Evolutionary conservation across 2,113 vertebrate species (phyloP).

Genomic region (Promerops cafer): DNA sequence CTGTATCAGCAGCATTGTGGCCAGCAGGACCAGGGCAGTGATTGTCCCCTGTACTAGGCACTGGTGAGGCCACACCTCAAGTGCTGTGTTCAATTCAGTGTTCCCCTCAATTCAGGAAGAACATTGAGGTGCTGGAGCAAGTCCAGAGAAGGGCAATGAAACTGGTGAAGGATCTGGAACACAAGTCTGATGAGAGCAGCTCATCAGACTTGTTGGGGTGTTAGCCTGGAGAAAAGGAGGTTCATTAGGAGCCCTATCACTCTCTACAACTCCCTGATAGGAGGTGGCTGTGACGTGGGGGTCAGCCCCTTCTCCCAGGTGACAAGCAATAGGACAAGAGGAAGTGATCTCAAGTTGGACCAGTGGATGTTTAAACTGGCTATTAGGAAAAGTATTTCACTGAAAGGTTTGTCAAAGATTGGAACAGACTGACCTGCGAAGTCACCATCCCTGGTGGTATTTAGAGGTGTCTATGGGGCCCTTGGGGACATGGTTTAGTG

Average conservation of each 20-base stretch:
- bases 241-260: neutral
- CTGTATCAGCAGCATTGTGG: neutral
- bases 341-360: neutral
- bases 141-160: neutral
- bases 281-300: rapidly evolving
- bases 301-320: neutral
- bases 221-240: neutral
- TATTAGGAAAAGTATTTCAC: neutral
- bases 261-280: neutral
- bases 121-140: rapidly evolving
- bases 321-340: neutral
- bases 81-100: rapidly evolving
- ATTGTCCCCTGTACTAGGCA: rapidly evolving
- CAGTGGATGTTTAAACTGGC: neutral
- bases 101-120: neutral
- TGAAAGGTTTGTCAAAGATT: neutral
- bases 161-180: neutral
- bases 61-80: rapidly evolving
- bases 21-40: neutral
- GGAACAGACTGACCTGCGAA: neutral
- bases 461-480: neutral
- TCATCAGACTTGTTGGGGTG: no score
- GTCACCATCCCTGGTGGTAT: neutral
- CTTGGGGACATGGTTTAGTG: neutral
- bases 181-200: neutral